phyloP scores from a whole-genome alignment of 2,113 vertebrate genomes.

The Malurus alboscapulatus region DNA sequence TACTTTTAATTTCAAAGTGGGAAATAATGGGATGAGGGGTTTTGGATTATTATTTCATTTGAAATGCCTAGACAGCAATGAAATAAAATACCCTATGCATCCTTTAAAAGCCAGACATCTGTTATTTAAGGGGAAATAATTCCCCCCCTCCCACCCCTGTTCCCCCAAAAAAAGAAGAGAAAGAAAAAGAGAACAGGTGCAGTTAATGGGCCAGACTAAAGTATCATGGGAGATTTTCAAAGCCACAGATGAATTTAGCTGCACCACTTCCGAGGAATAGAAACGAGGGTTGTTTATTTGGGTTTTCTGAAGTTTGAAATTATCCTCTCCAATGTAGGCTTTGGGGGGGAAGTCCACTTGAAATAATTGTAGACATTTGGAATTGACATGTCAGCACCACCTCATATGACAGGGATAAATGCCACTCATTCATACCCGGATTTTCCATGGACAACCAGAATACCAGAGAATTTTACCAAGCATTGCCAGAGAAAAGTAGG shows the following conservation, averaged over 20 bases:
- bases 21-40: background rate
- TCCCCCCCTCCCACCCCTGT: accelerated
- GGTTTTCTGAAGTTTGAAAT: slow-evolving; percentile 12
- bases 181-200: background rate
- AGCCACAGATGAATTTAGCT: slow-evolving; percentile 5
- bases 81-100: slow-evolving; percentile 4
- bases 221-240: background rate
- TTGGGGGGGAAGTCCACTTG: background rate
- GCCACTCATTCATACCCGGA: background rate
- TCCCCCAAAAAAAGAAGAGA: background rate
- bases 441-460: background rate
- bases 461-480: background rate
- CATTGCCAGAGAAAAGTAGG: background rate
- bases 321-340: background rate
- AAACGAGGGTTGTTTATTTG: background rate
- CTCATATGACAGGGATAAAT: background rate
- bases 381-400: background rate
- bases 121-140: background rate
- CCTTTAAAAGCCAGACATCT: background rate
- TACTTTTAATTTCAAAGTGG: background rate
- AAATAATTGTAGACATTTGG: background rate
- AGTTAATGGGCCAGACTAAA: background rate
- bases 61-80: background rate
- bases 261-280: background rate
- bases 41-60: background rate